Evolutionary conservation across 2,113 vertebrate species (phyloP).

Genomic region (Poeciliopsis occidentalis): DNA sequence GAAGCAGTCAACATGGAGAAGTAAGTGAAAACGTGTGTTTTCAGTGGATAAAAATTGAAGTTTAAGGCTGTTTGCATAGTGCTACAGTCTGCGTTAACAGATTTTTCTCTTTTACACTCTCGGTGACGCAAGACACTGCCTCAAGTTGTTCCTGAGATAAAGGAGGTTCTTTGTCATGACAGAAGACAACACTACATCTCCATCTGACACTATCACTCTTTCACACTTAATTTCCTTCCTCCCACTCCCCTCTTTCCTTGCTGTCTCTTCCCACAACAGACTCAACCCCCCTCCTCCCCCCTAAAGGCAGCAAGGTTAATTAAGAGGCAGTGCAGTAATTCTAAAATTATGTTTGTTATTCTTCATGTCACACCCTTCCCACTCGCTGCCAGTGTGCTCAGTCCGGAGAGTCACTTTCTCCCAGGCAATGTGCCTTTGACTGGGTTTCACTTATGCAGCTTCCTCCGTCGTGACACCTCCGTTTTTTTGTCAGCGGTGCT

Average conservation of each 20-base stretch:
- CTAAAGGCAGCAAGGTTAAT: constrained; percentile 66
- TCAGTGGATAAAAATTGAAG: constrained; percentile 4
- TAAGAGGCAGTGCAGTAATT: constrained; percentile 65
- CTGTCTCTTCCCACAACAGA: constrained; percentile 50
- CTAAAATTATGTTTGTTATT: constrained; percentile 64
- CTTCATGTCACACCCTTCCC: constrained; percentile 63
- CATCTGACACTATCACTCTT: constrained; percentile 52
- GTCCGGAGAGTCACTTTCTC: constrained; percentile 55
- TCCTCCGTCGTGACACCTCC: constrained; percentile 70
- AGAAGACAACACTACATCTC: constrained; percentile 55
- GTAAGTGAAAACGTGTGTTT: constrained; percentile 3
- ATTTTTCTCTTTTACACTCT: constrained; percentile 42
- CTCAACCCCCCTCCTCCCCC: constrained; percentile 19
- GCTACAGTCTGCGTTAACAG: constrained; percentile 28
- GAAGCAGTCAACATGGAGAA: not conserved
- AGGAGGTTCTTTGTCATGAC: constrained; percentile 51
- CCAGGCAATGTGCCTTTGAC: constrained; percentile 47
- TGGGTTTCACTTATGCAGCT: constrained; percentile 50
- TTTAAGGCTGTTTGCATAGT: constrained; percentile 20
- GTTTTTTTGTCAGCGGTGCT: constrained; percentile 70
- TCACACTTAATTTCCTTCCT: constrained; percentile 59
- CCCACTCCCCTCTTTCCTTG: constrained; percentile 32
- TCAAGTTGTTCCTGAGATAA: constrained; percentile 58
- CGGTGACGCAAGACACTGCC: constrained; percentile 44
- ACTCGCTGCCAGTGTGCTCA: constrained; percentile 36